phyloP scores from a whole-genome alignment of 2,888 invertebrate genomes.

The Hydrotaea cyrtoneurina region DNA sequence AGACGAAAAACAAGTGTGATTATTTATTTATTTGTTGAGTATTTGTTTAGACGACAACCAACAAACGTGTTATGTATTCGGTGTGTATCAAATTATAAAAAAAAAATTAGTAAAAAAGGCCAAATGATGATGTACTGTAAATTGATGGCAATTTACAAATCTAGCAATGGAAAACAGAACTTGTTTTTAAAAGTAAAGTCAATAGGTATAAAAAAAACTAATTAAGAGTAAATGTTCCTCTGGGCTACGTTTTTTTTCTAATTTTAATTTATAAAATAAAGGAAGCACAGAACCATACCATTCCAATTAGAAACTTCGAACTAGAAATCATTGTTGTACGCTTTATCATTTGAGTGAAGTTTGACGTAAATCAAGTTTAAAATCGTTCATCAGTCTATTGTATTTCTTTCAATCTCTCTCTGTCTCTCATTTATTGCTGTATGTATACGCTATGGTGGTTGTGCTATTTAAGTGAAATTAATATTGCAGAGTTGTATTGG shows the following conservation, averaged over 20 bases:
- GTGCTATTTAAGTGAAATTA: background rate
- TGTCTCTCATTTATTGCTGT: background rate
- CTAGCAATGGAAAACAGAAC: too few species aligned
- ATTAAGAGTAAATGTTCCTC: constrained; percentile 34
- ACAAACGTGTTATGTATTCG: too few species aligned
- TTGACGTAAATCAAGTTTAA: constrained; percentile 20
- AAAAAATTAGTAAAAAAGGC: too few species aligned
- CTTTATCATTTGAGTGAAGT: constrained; percentile 23
- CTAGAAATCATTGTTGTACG: background rate
- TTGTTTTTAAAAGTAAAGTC: too few species aligned
- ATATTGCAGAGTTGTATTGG: background rate
- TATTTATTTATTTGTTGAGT: too few species aligned
- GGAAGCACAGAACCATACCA: background rate
- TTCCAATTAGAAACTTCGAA: background rate
- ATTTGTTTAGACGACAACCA: too few species aligned
- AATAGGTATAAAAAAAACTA: too few species aligned
- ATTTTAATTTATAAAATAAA: constrained; percentile 25
- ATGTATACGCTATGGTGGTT: background rate
- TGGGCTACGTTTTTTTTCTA: constrained; percentile 51
- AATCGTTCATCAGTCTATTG: background rate
- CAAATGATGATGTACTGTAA: too few species aligned
- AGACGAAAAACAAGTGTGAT: too few species aligned
- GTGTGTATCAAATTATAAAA: too few species aligned
- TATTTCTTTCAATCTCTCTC: too few species aligned
- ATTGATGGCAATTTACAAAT: too few species aligned